Percentiles rank a stretch among this genome's conserved stretches.
These are phyloP conservation scores for Athene noctua DNA, from an alignment of 2,113 vertebrate genomes.

Conservation along the genomic window DNA sequence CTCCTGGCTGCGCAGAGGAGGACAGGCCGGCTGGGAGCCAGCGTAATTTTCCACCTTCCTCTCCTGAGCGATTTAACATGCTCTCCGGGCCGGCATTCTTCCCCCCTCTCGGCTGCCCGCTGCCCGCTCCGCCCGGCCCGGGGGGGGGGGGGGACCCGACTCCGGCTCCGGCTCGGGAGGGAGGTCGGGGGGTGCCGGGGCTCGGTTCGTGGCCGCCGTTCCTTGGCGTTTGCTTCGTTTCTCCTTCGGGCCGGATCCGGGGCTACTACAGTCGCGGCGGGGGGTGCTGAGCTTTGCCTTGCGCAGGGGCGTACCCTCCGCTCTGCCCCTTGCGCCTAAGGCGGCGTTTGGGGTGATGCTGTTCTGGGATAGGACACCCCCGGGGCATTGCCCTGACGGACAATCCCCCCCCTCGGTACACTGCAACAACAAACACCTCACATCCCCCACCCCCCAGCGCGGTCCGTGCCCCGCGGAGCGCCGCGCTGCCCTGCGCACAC, in stretches of 20 bases:
- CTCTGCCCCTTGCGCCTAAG: background rate
- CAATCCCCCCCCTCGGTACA: background rate
- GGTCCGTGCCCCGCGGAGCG: background rate
- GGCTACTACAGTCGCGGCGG: background rate
- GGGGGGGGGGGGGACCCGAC: background rate
- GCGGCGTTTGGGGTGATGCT: background rate
- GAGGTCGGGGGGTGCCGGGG: background rate
- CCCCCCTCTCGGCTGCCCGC: background rate
- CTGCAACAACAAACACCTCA: background rate
- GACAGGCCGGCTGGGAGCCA: conserved; percentile 20
- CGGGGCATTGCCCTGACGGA: background rate
- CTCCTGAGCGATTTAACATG: conserved; percentile 54
- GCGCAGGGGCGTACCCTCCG: rapidly evolving
- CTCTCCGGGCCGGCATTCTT: background rate
- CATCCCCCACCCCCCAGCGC: background rate
- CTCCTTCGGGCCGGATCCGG: background rate
- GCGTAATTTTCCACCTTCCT: conserved; percentile 52
- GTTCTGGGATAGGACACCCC: background rate
- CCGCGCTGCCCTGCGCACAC: background rate
- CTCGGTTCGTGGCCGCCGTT: background rate
- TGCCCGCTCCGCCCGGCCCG: background rate
- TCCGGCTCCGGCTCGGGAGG: background rate
- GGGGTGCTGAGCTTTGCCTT: background rate
- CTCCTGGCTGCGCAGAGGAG: conserved; percentile 1
- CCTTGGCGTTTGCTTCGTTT: background rate